Evolutionary conservation across 2,888 invertebrate species (phyloP).

Genomic region (Cephus spinipes): DNA sequence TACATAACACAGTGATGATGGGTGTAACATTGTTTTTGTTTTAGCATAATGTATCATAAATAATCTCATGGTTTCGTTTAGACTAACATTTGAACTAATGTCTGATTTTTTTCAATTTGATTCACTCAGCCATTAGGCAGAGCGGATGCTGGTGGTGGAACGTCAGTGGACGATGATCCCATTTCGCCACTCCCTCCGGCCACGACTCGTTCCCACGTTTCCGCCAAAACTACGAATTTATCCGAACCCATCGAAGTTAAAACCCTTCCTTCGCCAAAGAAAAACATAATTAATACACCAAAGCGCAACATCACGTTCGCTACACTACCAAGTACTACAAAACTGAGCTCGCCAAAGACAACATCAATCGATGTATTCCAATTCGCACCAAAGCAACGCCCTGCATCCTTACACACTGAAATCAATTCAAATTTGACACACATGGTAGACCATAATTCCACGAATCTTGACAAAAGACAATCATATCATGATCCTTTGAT

Average conservation of each 20-base stretch:
- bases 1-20: background rate
- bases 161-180: slow-evolving; percentile 56
- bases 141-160: slow-evolving; percentile 55
- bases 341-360: slow-evolving; percentile 27
- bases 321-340: slow-evolving; percentile 39
- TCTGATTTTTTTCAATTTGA: slow-evolving; percentile 41
- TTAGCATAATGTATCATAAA: background rate
- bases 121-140: slow-evolving; percentile 52
- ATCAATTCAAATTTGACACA: background rate
- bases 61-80: background rate
- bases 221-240: slow-evolving; percentile 36
- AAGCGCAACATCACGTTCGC: slow-evolving; percentile 57
- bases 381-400: slow-evolving; percentile 31
- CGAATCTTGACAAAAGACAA: slow-evolving; percentile 32
- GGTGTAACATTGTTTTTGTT: background rate
- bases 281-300: slow-evolving; percentile 38
- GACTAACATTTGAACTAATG: slow-evolving; percentile 26
- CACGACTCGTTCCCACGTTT: slow-evolving; percentile 18
- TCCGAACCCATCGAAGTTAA: slow-evolving; percentile 40
- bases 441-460: slow-evolving; percentile 6
- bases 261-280: slow-evolving; percentile 48
- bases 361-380: slow-evolving; percentile 24
- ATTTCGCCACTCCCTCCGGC: slow-evolving; percentile 38
- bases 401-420: slow-evolving; percentile 36
- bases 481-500: slow-evolving; percentile 25